Percentiles rank a stretch among this genome's conserved stretches.
Conservation (phyloP, 2,888 invertebrate species). For the Drosophila fungiperda region DNA sequence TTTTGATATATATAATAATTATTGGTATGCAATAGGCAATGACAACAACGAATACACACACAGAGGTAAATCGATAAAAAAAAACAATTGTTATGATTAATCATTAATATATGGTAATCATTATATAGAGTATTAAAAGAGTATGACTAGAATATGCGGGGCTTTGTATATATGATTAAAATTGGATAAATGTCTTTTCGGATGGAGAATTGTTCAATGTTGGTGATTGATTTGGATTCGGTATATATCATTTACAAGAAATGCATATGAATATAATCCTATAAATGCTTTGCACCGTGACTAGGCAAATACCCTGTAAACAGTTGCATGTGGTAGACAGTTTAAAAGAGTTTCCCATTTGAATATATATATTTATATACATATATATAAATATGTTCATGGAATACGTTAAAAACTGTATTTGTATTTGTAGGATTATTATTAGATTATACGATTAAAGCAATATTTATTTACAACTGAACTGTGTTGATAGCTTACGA, state of each 20-base stretch:
- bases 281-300: conserved; percentile 2
- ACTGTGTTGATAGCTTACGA: neutral
- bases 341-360: neutral
- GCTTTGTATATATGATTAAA: conserved; percentile 10
- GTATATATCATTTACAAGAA: neutral
- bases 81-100: conserved; percentile 73
- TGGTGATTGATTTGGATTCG: neutral
- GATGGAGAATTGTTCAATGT: neutral
- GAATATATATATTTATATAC: neutral
- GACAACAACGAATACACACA: conserved; percentile 77
- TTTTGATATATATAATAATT: conserved; percentile 57
- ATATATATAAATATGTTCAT: neutral
- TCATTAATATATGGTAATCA: conserved; percentile 71
- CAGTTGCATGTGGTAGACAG: neutral
- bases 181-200: conserved; percentile 20
- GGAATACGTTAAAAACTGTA: neutral
- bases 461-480: neutral
- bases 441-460: neutral
- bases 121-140: conserved; percentile 56
- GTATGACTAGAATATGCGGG: conserved; percentile 25
- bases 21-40: conserved; percentile 72
- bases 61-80: conserved; percentile 67
- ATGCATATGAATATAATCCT: neutral
- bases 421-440: neutral
- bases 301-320: conserved; percentile 34